A percentile compares a stretch with the other conserved stretches of the same genome.
Evolutionary conservation across 2,797 vertebrate genomes (phyloP).

Genomic region (Sciurus vulgaris): DNA sequence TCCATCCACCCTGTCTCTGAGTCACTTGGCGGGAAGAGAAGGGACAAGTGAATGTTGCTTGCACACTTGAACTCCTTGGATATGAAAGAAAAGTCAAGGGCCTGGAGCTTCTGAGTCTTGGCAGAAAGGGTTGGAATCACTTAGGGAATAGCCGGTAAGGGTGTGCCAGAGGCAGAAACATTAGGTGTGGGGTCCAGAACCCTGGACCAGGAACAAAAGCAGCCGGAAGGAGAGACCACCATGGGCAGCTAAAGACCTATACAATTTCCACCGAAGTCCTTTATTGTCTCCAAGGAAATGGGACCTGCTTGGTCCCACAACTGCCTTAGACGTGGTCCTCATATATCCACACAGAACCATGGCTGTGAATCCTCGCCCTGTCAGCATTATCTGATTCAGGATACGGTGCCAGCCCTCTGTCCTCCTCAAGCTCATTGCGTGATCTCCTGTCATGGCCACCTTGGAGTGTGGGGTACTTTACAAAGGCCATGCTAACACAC

Average conservation of each 20-base stretch:
- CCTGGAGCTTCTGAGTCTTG: neutral
- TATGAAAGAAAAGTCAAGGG: neutral
- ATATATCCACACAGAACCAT: rapidly evolving
- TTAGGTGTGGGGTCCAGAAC: neutral
- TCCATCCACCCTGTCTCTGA: neutral
- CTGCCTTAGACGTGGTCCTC: no score
- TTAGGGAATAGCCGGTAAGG: neutral
- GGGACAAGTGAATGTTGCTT: neutral
- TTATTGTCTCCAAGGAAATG: neutral
- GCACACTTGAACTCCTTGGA: neutral
- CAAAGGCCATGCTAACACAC: neutral
- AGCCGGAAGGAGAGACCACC: neutral
- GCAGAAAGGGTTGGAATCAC: neutral
- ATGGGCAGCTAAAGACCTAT: neutral
- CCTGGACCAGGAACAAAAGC: neutral
- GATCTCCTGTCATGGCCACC: neutral
- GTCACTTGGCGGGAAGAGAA: neutral
- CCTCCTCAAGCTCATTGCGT: rapidly evolving
- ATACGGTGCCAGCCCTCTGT: rapidly evolving
- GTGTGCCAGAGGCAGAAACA: neutral
- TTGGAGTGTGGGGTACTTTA: neutral
- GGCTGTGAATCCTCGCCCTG: no score
- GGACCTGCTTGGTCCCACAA: neutral
- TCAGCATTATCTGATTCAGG: neutral
- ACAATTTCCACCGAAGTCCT: neutral